Conservation (phyloP, 2,888 invertebrate genomes). For the Pollenia angustigena region DNA sequence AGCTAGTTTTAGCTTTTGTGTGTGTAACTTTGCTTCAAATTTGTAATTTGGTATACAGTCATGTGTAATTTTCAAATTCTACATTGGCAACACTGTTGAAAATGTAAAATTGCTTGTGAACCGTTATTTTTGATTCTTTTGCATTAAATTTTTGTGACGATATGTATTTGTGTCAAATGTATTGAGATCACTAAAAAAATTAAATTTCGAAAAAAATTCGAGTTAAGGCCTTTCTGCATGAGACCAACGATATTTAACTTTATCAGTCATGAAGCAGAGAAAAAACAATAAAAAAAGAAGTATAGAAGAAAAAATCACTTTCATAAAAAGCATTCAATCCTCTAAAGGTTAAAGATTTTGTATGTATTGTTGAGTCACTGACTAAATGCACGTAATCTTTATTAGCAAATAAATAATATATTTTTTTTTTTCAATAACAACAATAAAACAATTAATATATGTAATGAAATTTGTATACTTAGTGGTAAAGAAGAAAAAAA, state of each 20-base stretch:
- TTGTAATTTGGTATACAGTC: too few species aligned
- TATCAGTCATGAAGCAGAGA: slow-evolving; percentile 39
- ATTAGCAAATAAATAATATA: slow-evolving; percentile 50
- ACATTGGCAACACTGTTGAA: too few species aligned
- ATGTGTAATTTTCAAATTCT: too few species aligned
- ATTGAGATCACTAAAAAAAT: too few species aligned
- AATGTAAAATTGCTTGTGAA: too few species aligned
- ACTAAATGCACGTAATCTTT: slow-evolving; percentile 60
- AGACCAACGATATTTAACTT: neutral
- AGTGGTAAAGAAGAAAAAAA: neutral
- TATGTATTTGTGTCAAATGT: too few species aligned
- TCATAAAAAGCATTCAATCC: slow-evolving; percentile 35
- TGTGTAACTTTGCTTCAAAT: too few species aligned
- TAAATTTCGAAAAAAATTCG: too few species aligned
- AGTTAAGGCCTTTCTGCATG: too few species aligned
- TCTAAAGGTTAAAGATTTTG: slow-evolving; percentile 58
- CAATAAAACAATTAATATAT: slow-evolving; percentile 28
- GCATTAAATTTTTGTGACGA: neutral
- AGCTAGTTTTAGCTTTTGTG: too few species aligned
- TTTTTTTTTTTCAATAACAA: slow-evolving; percentile 31
- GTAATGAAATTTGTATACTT: slow-evolving; percentile 7
- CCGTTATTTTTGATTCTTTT: too few species aligned
- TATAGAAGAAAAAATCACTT: slow-evolving; percentile 24
- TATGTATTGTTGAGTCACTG: slow-evolving; percentile 56
- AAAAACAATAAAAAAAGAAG: slow-evolving; percentile 12